Conservation (phyloP, 2,888 invertebrate species). For the Anagyrus pseudococci region DNA sequence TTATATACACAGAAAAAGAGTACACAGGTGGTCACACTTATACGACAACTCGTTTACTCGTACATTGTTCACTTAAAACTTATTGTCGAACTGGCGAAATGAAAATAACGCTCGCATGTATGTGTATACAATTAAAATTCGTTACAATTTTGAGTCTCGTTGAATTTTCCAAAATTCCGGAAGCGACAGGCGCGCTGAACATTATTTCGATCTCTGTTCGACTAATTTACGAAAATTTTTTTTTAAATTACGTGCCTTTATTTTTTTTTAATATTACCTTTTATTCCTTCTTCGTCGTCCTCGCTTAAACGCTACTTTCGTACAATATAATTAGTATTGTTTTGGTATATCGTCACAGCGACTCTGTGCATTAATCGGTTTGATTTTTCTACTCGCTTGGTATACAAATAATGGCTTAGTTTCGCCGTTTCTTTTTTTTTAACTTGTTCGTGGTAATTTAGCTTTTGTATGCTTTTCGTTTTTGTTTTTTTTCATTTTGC, state of each 20-base stretch:
- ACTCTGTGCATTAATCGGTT: slow-evolving; percentile 56
- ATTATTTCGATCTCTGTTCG: slow-evolving; percentile 24
- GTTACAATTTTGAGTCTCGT: no score
- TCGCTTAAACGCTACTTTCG: slow-evolving; percentile 45
- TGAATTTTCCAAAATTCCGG: neutral
- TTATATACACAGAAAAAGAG: slow-evolving; percentile 54
- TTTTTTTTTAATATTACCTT: slow-evolving; percentile 34
- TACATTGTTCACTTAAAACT: slow-evolving; percentile 32
- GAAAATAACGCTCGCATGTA: slow-evolving; percentile 5
- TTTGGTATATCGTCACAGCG: slow-evolving; percentile 62
- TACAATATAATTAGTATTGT: slow-evolving; percentile 51
- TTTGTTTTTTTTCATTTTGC: slow-evolving; percentile 8
- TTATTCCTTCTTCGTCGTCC: slow-evolving; percentile 25
- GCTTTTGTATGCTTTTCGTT: neutral
- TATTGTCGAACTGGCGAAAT: slow-evolving; percentile 8
- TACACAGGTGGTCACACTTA: slow-evolving; percentile 52
- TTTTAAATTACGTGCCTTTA: slow-evolving; percentile 35
- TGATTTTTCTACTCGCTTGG: slow-evolving; percentile 51
- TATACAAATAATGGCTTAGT: slow-evolving; percentile 32
- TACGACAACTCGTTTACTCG: slow-evolving; percentile 45
- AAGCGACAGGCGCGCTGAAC: no score
- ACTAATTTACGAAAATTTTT: slow-evolving; percentile 26
- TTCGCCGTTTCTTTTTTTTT: slow-evolving; percentile 6
- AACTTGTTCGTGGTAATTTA: neutral
- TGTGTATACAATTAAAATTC: no score